Evolutionary conservation across 1,140 invertebrate species (phyloP).

Genomic region (Drosophila lowei): DNA sequence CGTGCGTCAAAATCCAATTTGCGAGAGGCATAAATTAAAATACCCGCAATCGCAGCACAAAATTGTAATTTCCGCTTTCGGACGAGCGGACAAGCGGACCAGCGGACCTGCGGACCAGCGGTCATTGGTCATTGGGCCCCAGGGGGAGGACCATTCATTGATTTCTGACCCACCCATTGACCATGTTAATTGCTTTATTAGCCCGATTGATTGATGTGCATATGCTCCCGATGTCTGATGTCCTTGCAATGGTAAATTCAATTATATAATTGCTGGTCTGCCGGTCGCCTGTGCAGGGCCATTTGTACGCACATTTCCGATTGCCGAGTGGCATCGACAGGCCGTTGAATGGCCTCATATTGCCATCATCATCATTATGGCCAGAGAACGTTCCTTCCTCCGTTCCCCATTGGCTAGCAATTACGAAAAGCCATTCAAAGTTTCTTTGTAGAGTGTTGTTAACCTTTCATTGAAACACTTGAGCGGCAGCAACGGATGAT

Average conservation of each 20-base stretch:
- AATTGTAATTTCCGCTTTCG: constrained; percentile 69
- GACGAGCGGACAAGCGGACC: constrained; percentile 12
- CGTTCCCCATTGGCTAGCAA: constrained; percentile 28
- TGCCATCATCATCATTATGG: constrained; percentile 53
- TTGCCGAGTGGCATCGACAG: constrained; percentile 16
- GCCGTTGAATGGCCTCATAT: constrained; percentile 35
- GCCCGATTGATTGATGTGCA: constrained; percentile 64
- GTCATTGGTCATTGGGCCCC: constrained; percentile 2
- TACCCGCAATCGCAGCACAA: constrained; percentile 38
- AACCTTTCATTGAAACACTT: constrained; percentile 75
- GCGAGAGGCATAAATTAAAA: constrained; percentile 67
- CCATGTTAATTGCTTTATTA: constrained; percentile 75
- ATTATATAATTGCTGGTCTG: constrained; percentile 63
- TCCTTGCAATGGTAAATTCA: constrained; percentile 57
- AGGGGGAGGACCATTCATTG: constrained; percentile 31
- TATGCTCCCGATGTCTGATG: constrained; percentile 32
- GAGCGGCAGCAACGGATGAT: constrained; percentile 24
- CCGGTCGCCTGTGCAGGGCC: neutral
- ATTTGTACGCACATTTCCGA: constrained; percentile 32
- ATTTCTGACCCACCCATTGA: constrained; percentile 27
- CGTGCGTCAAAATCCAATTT: constrained; percentile 65
- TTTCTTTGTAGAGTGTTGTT: constrained; percentile 74
- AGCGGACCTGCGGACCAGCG: constrained; percentile 2
- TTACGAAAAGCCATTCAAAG: constrained; percentile 40
- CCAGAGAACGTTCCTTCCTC: constrained; percentile 5